Base-by-base conservation (phyloP, 2,888 invertebrate species). In the Cataglyphis albicans region DNA sequence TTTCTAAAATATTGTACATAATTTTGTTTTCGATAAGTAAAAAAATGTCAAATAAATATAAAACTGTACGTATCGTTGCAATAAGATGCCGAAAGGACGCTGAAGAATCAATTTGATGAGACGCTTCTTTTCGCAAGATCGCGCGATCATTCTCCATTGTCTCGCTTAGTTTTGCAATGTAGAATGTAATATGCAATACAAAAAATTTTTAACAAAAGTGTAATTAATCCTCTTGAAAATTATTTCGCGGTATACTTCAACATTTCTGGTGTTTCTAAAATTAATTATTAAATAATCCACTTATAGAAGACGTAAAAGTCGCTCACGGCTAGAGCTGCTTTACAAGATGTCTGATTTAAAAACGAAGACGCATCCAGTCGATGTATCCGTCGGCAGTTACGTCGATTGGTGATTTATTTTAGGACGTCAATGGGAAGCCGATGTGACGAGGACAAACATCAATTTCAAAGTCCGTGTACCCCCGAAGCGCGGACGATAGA, bases 401-500 rank as follows among this genome's bases (percentile, higher is more conserved):
- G 75, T 80, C 82, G 84, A 73, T 48, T 81, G 82, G 75, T 55
- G 63, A 86, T 86, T 87, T 88, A 88, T 88, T 88, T 88, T 72
- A 41, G 75, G 84, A 86, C 78, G 86, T 87, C 86, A 87, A 87
- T 87, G 88, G 86, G 67, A 76, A 70, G 21, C 64, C 63, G 80
- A 57, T 55, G 73, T 81, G 59, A 41, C 70, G 78, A 74, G 81
- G 80, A 70, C 83, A 87, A 86, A 87, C 84, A 87, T 81, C 74
- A 82, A 86, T 87, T 87, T 86, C 86, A 84, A 81, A 65, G 87
- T 67, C 87, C 84, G 63, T 82, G 84, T 83, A 87, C 80, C 81
- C 83, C 84, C 81, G 70, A 82, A 84, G 80, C 74, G 84, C 76
- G 61, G 7, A 29, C 21, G 82, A 81, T 87, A 82, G 85, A 88